Base-by-base conservation (phyloP, 1,140 invertebrate species). In the Tigriopus japonicus region DNA sequence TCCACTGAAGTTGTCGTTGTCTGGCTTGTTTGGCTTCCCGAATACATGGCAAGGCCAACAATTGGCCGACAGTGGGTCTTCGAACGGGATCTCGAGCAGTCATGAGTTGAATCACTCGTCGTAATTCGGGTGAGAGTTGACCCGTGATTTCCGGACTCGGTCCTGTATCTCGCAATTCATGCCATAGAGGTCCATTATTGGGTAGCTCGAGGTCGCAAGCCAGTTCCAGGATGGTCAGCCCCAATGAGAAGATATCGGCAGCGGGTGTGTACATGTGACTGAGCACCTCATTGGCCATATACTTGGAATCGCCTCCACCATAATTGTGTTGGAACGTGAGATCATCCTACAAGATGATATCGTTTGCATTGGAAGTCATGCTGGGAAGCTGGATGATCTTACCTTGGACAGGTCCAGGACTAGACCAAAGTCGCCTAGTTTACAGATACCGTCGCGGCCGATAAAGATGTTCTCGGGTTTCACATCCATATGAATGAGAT, bases 401-500 rank as follows among this genome's bases (percentile, higher is more conserved):
- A 80, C 77, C 69, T 76, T 76, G 59, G 75, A 73, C 12, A 83
- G 66, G 68, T 84, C 80, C 17, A 81, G 68, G n/a, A 84, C 76
- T 13, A 86, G 69, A 13, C 83, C 83, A 72, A 86, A 85, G 70
- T 86, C 84, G 35, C 80, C 81, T 23, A 86, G 69, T 68, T 86
- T 85, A 66, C 79, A 85, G 1, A 75, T 73, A 62, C 73, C 79
- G 71, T 74, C 75, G 63, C 42, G 77, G 74, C 42, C 78, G 71
- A 15, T 77, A 71, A 63, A 85, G 77, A 86, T 84, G 71, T 86
- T 86, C 23, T 82, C 83, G 58, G 83, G 78, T 71, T 86, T 86
- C 23, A 86, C 82, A 68, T 86, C 84, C 69, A 85, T 74, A 68
- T 86, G 84, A 42, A 85, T 74, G 41, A 84, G 70, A 69, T 81